Evolutionary conservation across 2,113 vertebrate genomes (phyloP), one percentile per base, ranked within the genome.

Genomic region (Callocephalon fimbriatum): DNA sequence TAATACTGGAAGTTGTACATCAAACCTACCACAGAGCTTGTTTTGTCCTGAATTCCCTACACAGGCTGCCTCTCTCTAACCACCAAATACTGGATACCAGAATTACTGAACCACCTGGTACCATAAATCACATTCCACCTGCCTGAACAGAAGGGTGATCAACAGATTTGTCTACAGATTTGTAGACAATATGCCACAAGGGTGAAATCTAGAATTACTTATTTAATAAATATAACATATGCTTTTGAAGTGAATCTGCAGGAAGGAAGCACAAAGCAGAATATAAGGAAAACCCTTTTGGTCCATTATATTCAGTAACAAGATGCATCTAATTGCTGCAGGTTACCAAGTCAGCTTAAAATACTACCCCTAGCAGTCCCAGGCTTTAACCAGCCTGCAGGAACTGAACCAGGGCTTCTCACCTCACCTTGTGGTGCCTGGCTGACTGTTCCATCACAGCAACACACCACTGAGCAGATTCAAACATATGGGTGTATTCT

Each of bases 361-460:
- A 53, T 35, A 56, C 77, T 40, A 82, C 29, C 91, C 66, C 35
- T 26, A 71, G 59, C 45, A 89, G 84, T 32, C 42, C 66, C 44
- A 62, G 63, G 35, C 40, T 45, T 92, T 31, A 94, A 63, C 27
- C 18, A 38, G 35, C 15, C 11, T 45, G 56, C 53, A 88, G 56
- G 35, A 35, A 56, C 51, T 19, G 76, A 71, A 71, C 48, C 21
- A 48, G 65, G 61, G 56, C 51, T 91, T 48, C 76, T 51, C 75
- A 91, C 31, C n/a, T 42, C 7, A 0, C 5, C 45, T 37, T 21
- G 42, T 10, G 26, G 40, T 0, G 25, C 27, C 70, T 38, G 23
- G 12, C 40, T 31, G 32, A 21, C 21, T 15, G 22, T 25, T 38
- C 4, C 1, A 32, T 6, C 1, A 0, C 21, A 56, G 47, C 29